Conservation (phyloP, 2,888 invertebrate species). For the Hecatera dysodea region DNA sequence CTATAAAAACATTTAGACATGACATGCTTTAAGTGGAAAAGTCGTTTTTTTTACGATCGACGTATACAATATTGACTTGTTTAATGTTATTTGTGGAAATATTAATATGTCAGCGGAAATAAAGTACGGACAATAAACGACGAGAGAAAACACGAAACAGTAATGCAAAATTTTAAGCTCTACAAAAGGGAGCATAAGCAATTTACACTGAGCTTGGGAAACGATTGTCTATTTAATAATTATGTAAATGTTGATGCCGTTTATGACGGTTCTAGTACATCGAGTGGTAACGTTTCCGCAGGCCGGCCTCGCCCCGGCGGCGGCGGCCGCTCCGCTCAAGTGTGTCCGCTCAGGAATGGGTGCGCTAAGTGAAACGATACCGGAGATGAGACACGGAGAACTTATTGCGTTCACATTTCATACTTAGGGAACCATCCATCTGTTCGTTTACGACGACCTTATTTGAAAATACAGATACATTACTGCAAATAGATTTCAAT, state of each 20-base stretch:
- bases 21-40: conserved; percentile 13
- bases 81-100: not conserved
- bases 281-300: conserved; percentile 65
- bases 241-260: conserved; percentile 61
- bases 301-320: conserved; percentile 67
- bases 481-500: not conserved
- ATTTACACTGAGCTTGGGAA: conserved; percentile 59
- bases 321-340: conserved; percentile 67
- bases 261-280: conserved; percentile 65
- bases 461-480: conserved; percentile 10
- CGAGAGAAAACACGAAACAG: conserved; percentile 35
- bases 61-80: not conserved
- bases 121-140: conserved; percentile 26
- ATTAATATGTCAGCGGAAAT: conserved; percentile 24
- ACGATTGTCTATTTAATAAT: conserved; percentile 61
- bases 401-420: conserved; percentile 75
- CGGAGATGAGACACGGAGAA: conserved; percentile 80
- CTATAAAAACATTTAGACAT: conserved; percentile 46
- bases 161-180: conserved; percentile 36
- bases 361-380: conserved; percentile 83
- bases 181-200: conserved; percentile 51
- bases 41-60: conserved; percentile 13
- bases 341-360: conserved; percentile 79
- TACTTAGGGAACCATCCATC: conserved; percentile 65
- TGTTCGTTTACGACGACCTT: conserved; percentile 30